Evolutionary conservation across 1,140 invertebrate species (phyloP).

Genomic region (Prorops nasuta): DNA sequence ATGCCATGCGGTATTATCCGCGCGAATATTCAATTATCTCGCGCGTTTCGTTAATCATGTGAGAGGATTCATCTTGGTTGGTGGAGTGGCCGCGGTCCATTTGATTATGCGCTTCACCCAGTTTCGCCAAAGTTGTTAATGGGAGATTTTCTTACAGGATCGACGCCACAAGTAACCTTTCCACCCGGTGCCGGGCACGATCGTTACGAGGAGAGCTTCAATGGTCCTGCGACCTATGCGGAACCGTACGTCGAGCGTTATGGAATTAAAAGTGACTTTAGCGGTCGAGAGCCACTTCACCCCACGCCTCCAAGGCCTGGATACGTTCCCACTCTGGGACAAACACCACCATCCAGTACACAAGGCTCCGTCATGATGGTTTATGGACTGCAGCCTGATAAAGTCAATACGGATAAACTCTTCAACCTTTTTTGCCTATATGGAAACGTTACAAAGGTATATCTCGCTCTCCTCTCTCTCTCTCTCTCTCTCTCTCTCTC

Average conservation of each 20-base stretch:
- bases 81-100: too few relatives aligned
- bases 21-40: too few relatives aligned
- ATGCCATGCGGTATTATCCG: too few relatives aligned
- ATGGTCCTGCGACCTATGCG: slow-evolving; percentile 53
- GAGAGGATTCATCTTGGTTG: too few relatives aligned
- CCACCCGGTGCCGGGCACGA: slow-evolving; percentile 49
- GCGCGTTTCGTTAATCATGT: too few relatives aligned
- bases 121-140: too few relatives aligned
- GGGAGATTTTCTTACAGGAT: too few relatives aligned
- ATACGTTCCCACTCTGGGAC: slow-evolving; percentile 53
- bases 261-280: slow-evolving; percentile 52
- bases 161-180: slow-evolving; percentile 48
- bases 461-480: background rate
- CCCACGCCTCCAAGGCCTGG: slow-evolving; percentile 53
- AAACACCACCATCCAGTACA: slow-evolving; percentile 48
- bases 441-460: slow-evolving; percentile 93
- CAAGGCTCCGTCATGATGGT: slow-evolving; percentile 96
- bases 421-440: slow-evolving; percentile 99
- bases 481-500: background rate
- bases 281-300: slow-evolving; percentile 53
- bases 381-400: slow-evolving; percentile 90
- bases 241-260: slow-evolving; percentile 58
- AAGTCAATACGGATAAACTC: slow-evolving; percentile 93
- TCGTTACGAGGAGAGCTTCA: slow-evolving; percentile 57
- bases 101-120: too few relatives aligned